These are phyloP conservation scores for Drosophila serrata DNA, from an alignment of 1,140 invertebrate genomes.

Conservation along the genomic window DNA sequence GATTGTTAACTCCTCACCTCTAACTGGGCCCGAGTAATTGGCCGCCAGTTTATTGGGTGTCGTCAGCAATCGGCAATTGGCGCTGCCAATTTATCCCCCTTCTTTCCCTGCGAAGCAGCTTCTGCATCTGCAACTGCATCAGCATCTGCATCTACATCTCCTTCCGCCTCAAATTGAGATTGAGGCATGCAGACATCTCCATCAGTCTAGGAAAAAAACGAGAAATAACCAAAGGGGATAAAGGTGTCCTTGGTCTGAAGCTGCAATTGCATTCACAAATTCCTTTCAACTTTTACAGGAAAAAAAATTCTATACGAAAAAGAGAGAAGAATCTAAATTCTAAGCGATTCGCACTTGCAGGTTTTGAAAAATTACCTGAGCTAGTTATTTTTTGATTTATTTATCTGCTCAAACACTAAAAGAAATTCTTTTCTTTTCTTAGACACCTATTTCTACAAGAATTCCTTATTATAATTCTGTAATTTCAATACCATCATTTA, in stretches of 20 bases:
- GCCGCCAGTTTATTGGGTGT: conserved; percentile 76
- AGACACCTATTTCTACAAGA: background rate
- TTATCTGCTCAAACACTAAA: background rate
- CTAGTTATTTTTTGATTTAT: background rate
- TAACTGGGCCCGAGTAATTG: conserved; percentile 53
- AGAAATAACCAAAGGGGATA: background rate
- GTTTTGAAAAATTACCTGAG: conserved; percentile 1
- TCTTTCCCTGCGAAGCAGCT: no score
- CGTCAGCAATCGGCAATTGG: conserved; percentile 80
- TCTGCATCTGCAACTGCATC: conserved; percentile 14
- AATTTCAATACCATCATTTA: background rate
- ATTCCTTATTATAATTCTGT: background rate
- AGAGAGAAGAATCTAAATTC: background rate
- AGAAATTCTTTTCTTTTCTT: background rate
- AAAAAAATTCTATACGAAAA: background rate
- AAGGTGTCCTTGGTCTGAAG: background rate
- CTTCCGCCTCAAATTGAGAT: conserved; percentile 26
- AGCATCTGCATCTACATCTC: conserved; percentile 7
- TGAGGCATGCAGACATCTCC: conserved; percentile 39
- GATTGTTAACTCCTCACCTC: conserved; percentile 50
- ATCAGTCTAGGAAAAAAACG: conserved; percentile 12
- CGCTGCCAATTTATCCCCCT: conserved; percentile 32
- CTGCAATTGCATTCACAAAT: conserved; percentile 29
- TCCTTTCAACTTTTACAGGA: background rate
- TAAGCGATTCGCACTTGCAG: conserved; percentile 22